A percentile compares a stretch with the other conserved stretches of the same genome.
Evolutionary conservation across 1,140 invertebrate species (phyloP).

Genomic region (Notospermus geniculatus): DNA sequence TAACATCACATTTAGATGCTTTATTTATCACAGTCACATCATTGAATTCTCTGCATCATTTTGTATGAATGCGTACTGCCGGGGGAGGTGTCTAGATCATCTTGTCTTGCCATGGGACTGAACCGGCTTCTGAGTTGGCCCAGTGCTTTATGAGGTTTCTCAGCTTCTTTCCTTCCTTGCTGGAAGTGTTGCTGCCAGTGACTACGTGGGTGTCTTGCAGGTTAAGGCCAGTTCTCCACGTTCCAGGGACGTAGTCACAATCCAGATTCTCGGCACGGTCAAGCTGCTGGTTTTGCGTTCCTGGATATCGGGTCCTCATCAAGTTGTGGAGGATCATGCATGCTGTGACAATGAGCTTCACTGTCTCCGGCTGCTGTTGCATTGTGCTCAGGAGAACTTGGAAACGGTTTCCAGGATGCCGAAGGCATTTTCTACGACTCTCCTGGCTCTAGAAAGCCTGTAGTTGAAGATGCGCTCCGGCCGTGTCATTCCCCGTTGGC

Average conservation of each 20-base stretch:
- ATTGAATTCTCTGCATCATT: too few relatives aligned
- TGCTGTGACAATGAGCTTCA: constrained; percentile 10
- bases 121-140: constrained; percentile 2
- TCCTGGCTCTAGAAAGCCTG: constrained; percentile 47
- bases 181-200: too few relatives aligned
- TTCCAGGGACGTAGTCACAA: too few relatives aligned
- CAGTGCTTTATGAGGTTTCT: constrained; percentile 1
- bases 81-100: too few relatives aligned
- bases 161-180: constrained; percentile 1
- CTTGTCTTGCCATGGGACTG: too few relatives aligned
- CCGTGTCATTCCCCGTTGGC: constrained; percentile 31
- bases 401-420: constrained; percentile 18
- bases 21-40: too few relatives aligned
- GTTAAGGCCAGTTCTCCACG: too few relatives aligned
- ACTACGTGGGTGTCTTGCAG: too few relatives aligned
- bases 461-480: constrained; percentile 47
- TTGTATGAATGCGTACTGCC: too few relatives aligned
- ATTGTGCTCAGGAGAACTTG: constrained; percentile 14
- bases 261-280: neutral
- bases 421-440: constrained; percentile 32
- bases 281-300: constrained; percentile 17
- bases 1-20: too few relatives aligned
- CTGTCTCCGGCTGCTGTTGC: constrained; percentile 15
- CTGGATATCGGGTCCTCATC: constrained; percentile 23
- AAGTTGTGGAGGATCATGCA: constrained; percentile 28